Base-by-base conservation (phyloP, 2,797 vertebrate genomes). In the Tauraco hartlaubi region DNA sequence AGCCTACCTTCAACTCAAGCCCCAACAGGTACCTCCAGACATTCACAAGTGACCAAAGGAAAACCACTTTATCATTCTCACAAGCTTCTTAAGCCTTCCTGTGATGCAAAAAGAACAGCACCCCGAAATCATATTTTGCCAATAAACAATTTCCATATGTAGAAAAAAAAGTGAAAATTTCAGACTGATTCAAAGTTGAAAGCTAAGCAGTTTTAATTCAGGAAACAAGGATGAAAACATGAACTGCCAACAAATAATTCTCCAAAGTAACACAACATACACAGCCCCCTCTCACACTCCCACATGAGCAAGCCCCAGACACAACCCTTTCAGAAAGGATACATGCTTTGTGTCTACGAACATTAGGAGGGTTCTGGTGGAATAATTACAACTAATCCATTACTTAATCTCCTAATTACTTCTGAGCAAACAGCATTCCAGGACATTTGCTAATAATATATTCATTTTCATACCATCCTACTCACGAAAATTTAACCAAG, bases 361-460 rank as follows among this genome's bases (percentile, higher is more conserved):
- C 55, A 49, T 55, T 35, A 92, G 62, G 56, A 76, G 16, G 63
- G 19, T 37, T 92, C 73, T 15, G 6, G 62, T 6, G 33, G 44
- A 49, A 74, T 73, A 78, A 91, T 71, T 83, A 75, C 69, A 90
- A 84, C 75, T 86, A 96, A 92, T 72, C 73, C 76, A 77, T 72
- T 25, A 52, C 63, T 61, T 64, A 83, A 77, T 77, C 84, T 79
- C 59, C 75, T 91, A 51, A 92, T 79, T 78, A 71, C 26, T 78
- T 35, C 51, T 15, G 15, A 48, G 48, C 72, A 87, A 86, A 55
- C 75, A 87, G 19, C 49, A 31, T 66, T 59, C 88, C 44, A 1
- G 28, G 46, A 67, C 80, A 56, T 76, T 59, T n/a, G 54, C 41
- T 90, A 92, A 69, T 18, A 43, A 62, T 43, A 58, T 29, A 6